These are phyloP conservation scores for Apomyelois bistriatella DNA, from an alignment of 2,888 invertebrate genomes.

Conservation along the genomic window DNA sequence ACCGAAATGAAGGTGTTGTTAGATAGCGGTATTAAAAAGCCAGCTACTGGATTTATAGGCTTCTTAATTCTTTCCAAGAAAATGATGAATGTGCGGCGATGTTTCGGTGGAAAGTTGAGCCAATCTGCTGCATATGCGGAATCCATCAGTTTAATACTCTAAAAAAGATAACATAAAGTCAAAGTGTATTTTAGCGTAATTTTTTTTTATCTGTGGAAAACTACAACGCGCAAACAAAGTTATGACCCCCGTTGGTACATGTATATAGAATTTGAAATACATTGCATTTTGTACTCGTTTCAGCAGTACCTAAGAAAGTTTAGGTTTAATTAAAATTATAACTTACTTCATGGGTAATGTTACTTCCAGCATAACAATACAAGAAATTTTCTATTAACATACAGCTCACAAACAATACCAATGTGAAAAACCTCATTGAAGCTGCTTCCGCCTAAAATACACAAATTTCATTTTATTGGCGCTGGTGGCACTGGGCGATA, in stretches of 20 bases:
- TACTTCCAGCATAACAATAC: constrained; percentile 52
- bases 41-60: constrained; percentile 57
- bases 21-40: constrained; percentile 59
- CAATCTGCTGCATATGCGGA: constrained; percentile 51
- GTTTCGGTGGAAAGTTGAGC: constrained; percentile 32
- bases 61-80: constrained; percentile 65
- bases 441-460: constrained; percentile 38
- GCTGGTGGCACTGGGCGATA: no score
- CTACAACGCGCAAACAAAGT: no score
- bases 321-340: neutral
- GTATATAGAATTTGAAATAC: no score
- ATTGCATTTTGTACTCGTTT: no score
- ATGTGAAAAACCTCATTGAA: constrained; percentile 47
- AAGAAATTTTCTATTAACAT: constrained; percentile 44
- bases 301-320: no score
- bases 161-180: constrained; percentile 9
- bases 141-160: constrained; percentile 38
- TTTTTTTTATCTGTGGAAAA: no score
- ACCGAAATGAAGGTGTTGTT: constrained; percentile 26
- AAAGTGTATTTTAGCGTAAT: no score
- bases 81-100: constrained; percentile 42
- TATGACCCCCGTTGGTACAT: no score
- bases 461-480: neutral
- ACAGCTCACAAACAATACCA: constrained; percentile 51
- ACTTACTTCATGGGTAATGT: constrained; percentile 40